These are phyloP conservation scores for Dynastes hyllus DNA, from an alignment of 2,888 invertebrate genomes.

Conservation along the genomic window DNA sequence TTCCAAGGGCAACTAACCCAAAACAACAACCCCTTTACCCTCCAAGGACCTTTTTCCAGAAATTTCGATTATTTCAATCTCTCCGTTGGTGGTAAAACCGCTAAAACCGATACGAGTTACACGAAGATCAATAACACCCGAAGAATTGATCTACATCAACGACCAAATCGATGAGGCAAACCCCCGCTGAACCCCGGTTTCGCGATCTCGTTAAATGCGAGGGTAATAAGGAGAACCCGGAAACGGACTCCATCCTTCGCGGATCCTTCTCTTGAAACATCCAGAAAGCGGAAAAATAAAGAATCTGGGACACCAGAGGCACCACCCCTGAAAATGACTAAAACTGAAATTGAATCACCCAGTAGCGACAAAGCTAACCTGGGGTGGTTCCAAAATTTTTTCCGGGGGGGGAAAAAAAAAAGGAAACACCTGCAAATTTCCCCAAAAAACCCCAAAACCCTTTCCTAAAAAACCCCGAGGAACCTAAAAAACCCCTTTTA, in stretches of 20 bases:
- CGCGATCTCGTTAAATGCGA: conserved; percentile 84
- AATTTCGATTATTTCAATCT: conserved; percentile 91
- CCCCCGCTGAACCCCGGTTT: too few relatives aligned
- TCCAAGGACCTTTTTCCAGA: conserved; percentile 86
- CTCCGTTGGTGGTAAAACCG: conserved; percentile 86
- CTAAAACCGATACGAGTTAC: conserved; percentile 80
- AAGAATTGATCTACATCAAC: conserved; percentile 88
- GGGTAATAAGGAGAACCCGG: conserved; percentile 83
- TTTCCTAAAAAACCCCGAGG: too few relatives aligned
- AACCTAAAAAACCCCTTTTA: too few relatives aligned
- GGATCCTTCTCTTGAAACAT: conserved; percentile 71
- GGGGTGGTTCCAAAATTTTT: too few relatives aligned
- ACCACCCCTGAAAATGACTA: conserved; percentile 74
- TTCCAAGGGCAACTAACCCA: conserved; percentile 95
- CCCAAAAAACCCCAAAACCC: too few relatives aligned
- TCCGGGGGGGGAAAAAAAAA: too few relatives aligned
- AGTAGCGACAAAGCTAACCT: conserved; percentile 48
- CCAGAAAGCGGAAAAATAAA: conserved; percentile 66
- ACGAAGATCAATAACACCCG: conserved; percentile 78
- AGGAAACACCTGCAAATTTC: too few relatives aligned
- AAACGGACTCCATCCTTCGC: conserved; percentile 78
- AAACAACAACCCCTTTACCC: too few relatives aligned
- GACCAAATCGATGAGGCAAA: conserved; percentile 89
- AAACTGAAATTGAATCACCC: conserved; percentile 67
- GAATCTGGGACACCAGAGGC: conserved; percentile 65